These are phyloP conservation scores for Adineta ricciae DNA, from an alignment of 2,888 invertebrate genomes.

Conservation along the genomic window DNA sequence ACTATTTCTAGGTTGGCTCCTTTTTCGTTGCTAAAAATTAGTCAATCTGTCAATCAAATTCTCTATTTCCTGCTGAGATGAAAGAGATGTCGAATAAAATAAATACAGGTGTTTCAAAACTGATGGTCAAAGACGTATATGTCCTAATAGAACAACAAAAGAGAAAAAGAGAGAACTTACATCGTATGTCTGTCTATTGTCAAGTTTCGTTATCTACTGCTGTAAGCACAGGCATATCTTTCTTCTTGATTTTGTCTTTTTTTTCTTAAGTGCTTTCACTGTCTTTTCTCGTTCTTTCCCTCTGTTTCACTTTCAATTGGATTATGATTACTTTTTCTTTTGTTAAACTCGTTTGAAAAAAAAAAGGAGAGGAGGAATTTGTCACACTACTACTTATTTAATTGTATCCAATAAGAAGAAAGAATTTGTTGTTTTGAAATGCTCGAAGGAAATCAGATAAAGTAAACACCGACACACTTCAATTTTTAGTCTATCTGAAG, in stretches of 20 bases:
- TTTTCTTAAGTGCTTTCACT: not conserved
- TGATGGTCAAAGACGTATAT: not conserved
- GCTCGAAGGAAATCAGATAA: not conserved
- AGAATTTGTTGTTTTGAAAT: not conserved
- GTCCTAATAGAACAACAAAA: not conserved
- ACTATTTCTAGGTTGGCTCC: not conserved
- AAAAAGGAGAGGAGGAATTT: not conserved
- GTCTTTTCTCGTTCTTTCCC: not conserved
- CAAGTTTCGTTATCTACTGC: not conserved
- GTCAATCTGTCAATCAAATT: not conserved
- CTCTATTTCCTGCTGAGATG: not conserved
- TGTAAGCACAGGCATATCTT: not conserved
- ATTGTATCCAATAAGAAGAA: not conserved
- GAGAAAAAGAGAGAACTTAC: not conserved
- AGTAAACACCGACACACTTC: not conserved
- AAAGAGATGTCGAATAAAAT: not conserved
- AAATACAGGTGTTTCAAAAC: not conserved
- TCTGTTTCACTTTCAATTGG: not conserved
- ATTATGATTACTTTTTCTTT: not conserved
- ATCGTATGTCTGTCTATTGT: not conserved
- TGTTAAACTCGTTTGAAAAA: not conserved
- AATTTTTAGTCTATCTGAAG: not conserved
- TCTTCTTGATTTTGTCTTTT: not conserved
- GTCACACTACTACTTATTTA: not conserved
- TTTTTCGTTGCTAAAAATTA: not conserved